A percentile compares a stretch with the other conserved stretches of the same genome.
These are phyloP conservation scores for Astur gentilis DNA, from an alignment of 2,113 vertebrate genomes.

Conservation along the genomic window DNA sequence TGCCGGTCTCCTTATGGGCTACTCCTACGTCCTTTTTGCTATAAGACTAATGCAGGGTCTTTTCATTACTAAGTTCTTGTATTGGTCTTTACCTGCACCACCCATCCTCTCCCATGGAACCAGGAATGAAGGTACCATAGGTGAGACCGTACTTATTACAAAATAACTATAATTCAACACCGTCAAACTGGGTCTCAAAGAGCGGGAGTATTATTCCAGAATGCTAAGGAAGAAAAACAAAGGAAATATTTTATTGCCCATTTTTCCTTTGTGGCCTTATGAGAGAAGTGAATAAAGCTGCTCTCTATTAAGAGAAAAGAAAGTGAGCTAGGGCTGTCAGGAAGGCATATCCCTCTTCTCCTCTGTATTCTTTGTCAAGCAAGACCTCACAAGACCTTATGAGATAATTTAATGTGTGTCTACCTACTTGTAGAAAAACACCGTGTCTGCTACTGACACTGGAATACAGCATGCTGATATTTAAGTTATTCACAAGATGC, in stretches of 20 bases:
- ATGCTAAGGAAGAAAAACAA: not conserved
- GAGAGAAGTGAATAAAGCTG: not conserved
- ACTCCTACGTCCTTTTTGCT: not conserved
- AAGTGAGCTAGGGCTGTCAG: not conserved
- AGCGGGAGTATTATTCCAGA: not conserved
- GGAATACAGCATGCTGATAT: not conserved
- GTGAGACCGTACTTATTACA: fast-evolving
- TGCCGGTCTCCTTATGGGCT: not conserved
- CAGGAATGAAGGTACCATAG: not conserved
- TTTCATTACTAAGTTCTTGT: not conserved
- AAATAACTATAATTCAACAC: not conserved
- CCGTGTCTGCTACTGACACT: not conserved
- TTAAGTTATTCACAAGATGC: not conserved
- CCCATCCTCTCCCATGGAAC: not conserved
- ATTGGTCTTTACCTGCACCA: not conserved
- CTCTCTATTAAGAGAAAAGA: not conserved
- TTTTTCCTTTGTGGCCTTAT: not conserved
- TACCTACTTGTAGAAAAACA: not conserved
- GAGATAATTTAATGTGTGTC: not conserved
- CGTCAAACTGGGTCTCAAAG: not conserved
- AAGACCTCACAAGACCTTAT: not conserved
- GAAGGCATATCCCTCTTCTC: not conserved
- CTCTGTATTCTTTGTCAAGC: not conserved
- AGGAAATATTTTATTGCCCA: not conserved
- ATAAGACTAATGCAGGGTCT: not conserved